Evolutionary conservation across 2,113 vertebrate species (phyloP), one percentile per base, ranked within the genome.

Genomic region (Chrysochloris asiatica): DNA sequence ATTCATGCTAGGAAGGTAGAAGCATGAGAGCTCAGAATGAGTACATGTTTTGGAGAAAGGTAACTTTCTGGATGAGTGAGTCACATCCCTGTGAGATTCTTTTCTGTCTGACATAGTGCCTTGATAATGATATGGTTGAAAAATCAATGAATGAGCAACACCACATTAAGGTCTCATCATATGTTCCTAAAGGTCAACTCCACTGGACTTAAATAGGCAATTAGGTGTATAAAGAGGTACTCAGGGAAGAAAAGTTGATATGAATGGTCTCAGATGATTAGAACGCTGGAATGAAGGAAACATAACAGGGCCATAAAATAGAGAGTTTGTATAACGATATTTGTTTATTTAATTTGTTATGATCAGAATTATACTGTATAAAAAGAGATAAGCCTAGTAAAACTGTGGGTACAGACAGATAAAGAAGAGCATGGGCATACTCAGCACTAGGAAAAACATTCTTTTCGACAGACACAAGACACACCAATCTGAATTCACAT

Each of bases 401-500:
- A 93, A 89, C 4, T 81, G 8, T 12, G 72, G 30, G 47, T 72
- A 38, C 16, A 56, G 79, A 52, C 77, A 61, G 24, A 72, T 77
- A 93, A 73, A 75, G 2, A 30, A 13, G 9, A 54, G 21, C 52
- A 8, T 38, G 80, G 71, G 77, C 83, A 90, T 19, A 0, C 8
- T 79, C 11, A 81, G 45, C 48, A 54, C 26, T 19, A 48, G 41
- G 54, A n/a, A 89, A 87, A 78, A 85, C 47, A 26, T 73, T 50
- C 50, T 80, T 87, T 65, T 89, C 56, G 24, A 87, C 3, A 50
- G 93, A 84, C 36, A 65, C 36, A 56, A 3, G 48, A 81, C 78
- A 75, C 77, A 56, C 72, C 65, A 87, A 47, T 30, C 45, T 65
- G 73, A 81, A 95, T 96, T 95, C 73, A n/a, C 93, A 47, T 93